These are phyloP conservation scores for Drosophila pseudoobscura DNA, from an alignment of 1,140 invertebrate genomes.

Conservation along the genomic window DNA sequence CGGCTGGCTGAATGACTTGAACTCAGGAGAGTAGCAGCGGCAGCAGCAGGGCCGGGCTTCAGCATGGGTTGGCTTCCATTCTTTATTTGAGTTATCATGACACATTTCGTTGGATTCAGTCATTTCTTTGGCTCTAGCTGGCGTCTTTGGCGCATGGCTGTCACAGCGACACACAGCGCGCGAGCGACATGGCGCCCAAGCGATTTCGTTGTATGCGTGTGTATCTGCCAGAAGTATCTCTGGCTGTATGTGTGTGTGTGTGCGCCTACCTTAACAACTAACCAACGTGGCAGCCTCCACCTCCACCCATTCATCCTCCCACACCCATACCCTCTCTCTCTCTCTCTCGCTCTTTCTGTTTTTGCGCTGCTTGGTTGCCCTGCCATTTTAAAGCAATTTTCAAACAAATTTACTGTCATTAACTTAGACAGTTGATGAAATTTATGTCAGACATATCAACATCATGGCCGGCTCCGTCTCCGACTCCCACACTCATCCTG, in stretches of 20 bases:
- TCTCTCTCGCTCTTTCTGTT: conserved; percentile 45
- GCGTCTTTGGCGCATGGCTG: conserved; percentile 74
- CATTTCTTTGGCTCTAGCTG: conserved; percentile 64
- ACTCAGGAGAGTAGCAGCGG: conserved; percentile 9
- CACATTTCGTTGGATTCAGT: conserved; percentile 81
- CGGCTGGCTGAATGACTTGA: conserved; percentile 72
- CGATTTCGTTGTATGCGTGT: conserved; percentile 27
- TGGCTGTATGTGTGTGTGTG: conserved; percentile 5
- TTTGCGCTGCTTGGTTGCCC: conserved; percentile 75
- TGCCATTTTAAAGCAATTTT: conserved; percentile 82
- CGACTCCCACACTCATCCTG: background rate
- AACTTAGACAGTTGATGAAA: conserved; percentile 82
- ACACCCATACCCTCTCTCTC: background rate
- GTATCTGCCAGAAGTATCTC: conserved; percentile 4
- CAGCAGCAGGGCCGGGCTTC: conserved; percentile 41
- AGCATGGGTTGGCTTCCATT: conserved; percentile 60
- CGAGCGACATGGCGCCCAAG: conserved; percentile 62
- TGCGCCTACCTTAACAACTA: conserved; percentile 65
- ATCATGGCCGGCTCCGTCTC: conserved; percentile 61
- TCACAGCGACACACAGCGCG: conserved; percentile 40
- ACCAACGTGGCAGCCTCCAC: conserved; percentile 21
- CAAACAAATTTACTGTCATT: conserved; percentile 82
- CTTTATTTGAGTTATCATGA: conserved; percentile 82
- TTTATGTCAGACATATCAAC: conserved; percentile 81
- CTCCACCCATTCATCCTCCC: conserved; percentile 5